Percentiles rank a stretch among this genome's conserved stretches.
Conservation (phyloP, 2,888 invertebrate species). For the Formica aserva region DNA sequence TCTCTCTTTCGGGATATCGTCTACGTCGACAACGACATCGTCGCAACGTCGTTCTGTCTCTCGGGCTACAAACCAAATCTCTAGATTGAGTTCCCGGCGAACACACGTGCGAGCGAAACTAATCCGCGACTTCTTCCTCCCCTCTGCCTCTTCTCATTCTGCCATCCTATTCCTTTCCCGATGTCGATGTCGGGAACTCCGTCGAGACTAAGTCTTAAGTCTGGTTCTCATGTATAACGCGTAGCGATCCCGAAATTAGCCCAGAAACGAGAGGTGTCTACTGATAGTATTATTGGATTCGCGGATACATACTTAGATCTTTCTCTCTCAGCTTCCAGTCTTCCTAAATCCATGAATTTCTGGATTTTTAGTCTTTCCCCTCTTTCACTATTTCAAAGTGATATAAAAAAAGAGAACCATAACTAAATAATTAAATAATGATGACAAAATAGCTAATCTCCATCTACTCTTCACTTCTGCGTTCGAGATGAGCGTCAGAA, state of each 20-base stretch:
- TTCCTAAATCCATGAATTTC: slow-evolving; percentile 14
- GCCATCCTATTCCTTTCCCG: slow-evolving; percentile 43
- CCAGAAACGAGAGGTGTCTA: slow-evolving; percentile 45
- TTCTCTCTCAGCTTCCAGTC: slow-evolving; percentile 21
- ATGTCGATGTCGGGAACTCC: slow-evolving; percentile 64
- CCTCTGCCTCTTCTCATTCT: slow-evolving; percentile 39
- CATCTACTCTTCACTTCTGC: not conserved
- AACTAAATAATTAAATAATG: slow-evolving; percentile 8
- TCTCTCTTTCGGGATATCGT: not conserved
- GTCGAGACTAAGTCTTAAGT: slow-evolving; percentile 70
- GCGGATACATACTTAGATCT: slow-evolving; percentile 36
- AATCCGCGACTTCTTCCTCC: slow-evolving; percentile 67
- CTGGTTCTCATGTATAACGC: slow-evolving; percentile 70
- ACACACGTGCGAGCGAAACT: slow-evolving; percentile 78
- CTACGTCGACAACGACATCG: slow-evolving; percentile 17
- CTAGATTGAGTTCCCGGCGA: slow-evolving; percentile 79
- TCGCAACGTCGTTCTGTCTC: slow-evolving; percentile 48
- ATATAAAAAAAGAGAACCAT: not conserved
- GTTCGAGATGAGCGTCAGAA: not conserved
- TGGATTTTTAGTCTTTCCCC: not conserved
- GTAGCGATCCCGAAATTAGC: slow-evolving; percentile 61
- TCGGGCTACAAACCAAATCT: slow-evolving; percentile 79
- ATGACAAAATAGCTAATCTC: not conserved
- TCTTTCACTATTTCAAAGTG: too few relatives aligned
- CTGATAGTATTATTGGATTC: slow-evolving; percentile 46